Percentiles rank a stretch among this genome's conserved stretches.
These are phyloP conservation scores for Spongilla lacustris DNA, from an alignment of 37 sponge, comb jelly and placozoan genomes.

Conservation along the genomic window DNA sequence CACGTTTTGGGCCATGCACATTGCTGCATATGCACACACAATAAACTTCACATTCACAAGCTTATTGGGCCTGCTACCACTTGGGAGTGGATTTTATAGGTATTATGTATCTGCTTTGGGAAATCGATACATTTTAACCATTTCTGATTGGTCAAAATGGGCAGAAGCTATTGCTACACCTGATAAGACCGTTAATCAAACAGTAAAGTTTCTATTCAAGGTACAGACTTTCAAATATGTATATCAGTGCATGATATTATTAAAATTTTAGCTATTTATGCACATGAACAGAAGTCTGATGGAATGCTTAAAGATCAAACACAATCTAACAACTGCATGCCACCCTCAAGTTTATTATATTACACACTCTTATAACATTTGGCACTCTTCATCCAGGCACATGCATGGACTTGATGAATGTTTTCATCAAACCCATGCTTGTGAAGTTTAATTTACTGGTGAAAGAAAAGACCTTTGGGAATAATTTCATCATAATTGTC, in stretches of 20 bases:
- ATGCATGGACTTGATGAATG: not conserved
- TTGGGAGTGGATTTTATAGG: not conserved
- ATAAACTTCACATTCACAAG: no score
- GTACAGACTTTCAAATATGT: not conserved
- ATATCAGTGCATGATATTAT: not conserved
- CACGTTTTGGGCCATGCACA: no score
- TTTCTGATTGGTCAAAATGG: not conserved
- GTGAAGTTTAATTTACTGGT: not conserved
- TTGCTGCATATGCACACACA: no score
- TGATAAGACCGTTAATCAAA: not conserved
- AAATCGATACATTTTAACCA: no score
- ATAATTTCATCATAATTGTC: not conserved
- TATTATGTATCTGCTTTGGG: not conserved
- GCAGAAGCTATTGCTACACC: not conserved
- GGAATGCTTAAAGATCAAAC: not conserved
- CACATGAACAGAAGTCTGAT: conserved; percentile 10
- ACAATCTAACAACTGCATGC: not conserved
- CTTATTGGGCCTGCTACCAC: not conserved
- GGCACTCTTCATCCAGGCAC: not conserved
- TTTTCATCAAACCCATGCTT: not conserved
- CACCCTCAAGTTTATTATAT: not conserved
- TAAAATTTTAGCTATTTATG: not conserved
- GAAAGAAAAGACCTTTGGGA: not conserved
- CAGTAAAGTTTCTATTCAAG: not conserved
- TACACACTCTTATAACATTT: not conserved